Conservation (phyloP, 2,888 invertebrate genomes). For the Synergus gifuensis region DNA sequence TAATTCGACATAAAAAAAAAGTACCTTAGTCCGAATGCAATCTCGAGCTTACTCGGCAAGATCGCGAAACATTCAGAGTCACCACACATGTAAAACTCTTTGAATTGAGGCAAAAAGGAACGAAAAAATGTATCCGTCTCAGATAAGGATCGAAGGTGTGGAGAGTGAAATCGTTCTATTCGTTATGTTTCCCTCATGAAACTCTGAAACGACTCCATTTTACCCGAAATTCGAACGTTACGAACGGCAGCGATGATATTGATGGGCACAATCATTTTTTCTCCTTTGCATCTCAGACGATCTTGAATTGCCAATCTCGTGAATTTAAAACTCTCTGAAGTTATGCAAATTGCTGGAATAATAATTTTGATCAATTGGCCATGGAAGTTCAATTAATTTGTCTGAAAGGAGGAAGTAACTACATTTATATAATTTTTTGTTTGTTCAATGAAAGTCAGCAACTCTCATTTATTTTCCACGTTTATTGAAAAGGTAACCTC, state of each 20-base stretch:
- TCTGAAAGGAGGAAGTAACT: neutral
- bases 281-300: conserved; percentile 3
- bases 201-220: conserved; percentile 44
- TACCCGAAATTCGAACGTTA: conserved; percentile 25
- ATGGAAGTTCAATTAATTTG: neutral
- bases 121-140: conserved; percentile 12
- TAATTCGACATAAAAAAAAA: conserved; percentile 47
- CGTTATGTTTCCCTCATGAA: conserved; percentile 48
- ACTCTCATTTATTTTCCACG: neutral
- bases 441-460: neutral
- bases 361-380: neutral
- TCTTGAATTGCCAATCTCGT: conserved; percentile 6
- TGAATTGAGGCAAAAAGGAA: conserved; percentile 17
- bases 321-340: neutral
- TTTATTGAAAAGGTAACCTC: neutral
- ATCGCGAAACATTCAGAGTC: conserved; percentile 27
- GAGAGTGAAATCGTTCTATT: conserved; percentile 45
- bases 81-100: conserved; percentile 24
- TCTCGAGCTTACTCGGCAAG: conserved; percentile 10
- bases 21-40: conserved; percentile 10
- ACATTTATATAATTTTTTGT: neutral
- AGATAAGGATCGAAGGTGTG: conserved; percentile 50
- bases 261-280: conserved; percentile 24
- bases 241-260: neutral
- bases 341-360: neutral